Conservation (phyloP, 2,888 invertebrate species). For the Coremacera marginata region DNA sequence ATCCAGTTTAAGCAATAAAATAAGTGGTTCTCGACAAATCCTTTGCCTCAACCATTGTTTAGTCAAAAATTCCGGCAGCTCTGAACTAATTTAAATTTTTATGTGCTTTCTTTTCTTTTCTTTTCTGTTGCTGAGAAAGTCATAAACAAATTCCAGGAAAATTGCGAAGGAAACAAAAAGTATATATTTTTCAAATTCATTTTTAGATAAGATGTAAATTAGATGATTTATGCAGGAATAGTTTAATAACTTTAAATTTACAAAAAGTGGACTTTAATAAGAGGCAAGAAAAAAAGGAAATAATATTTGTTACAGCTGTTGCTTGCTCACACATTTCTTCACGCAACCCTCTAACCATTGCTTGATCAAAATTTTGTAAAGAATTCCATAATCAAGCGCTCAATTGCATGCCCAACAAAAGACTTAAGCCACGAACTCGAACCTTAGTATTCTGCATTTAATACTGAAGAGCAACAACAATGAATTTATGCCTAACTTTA, state of each 20-base stretch:
- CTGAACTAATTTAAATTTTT: slow-evolving; percentile 31
- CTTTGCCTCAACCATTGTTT: background rate
- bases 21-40: background rate
- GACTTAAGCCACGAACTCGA: slow-evolving; percentile 26
- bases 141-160: slow-evolving; percentile 15
- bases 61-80: slow-evolving; percentile 17
- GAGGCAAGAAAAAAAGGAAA: no score
- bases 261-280: background rate
- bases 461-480: background rate
- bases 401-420: background rate
- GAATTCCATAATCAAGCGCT: no score
- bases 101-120: background rate
- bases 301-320: background rate
- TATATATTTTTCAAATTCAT: background rate
- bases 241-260: no score
- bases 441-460: background rate
- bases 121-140: background rate
- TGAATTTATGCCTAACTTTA: background rate
- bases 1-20: slow-evolving; percentile 18
- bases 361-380: no score
- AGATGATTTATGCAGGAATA: no score
- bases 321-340: background rate
- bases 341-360: background rate
- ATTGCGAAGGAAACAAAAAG: background rate
- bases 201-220: background rate